Base-by-base conservation (phyloP, 2,888 invertebrate species). In the Diloba caeruleocephala region DNA sequence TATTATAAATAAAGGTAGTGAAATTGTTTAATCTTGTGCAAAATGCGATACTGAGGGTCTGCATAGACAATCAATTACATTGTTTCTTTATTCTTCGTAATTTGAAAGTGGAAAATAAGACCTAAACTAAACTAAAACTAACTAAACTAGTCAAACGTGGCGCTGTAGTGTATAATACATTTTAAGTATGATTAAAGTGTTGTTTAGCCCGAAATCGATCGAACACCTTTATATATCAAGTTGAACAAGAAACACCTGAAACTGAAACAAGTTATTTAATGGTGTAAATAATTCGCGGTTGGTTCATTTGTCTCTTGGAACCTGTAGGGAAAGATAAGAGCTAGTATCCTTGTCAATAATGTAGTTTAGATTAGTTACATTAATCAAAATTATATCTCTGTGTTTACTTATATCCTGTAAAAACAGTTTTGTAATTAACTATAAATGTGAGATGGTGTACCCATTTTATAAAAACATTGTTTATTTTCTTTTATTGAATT, bases 281-380 rank as follows among this genome's bases (percentile, higher is more conserved):
- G 42, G 43, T 42, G 28, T 52, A 34, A 43, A 65, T 43, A 54
- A 49, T 42, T 50, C 5, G 51, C 33, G 28, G 50, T 69, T 49
- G 51, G 57, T 65, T 68, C 49, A 64, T 69, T 68, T 68, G 64
- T 67, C 45, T 57, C 43, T 42, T 33, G 29, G 25, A 57, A 57
- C 49, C 42, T 57, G 51, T 52, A 42, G n/a, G 13, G 10, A 36
- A 13, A 49, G 64, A 65, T 63, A 63, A 68, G 38, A 21, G 28
- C 13, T 13, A 38, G 67, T 69, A 64, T 64, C 58, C 45, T 49
- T 39, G 58, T 65, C 69, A 46, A 45, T 39, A 45, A 62, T n/a
- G 50, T 43, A 49, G 31, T 28, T 42, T 64, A 15, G 36, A 14
- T 26, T 32, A 63, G 38, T 45, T 59, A 48, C 5, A 31, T 41